Percentiles rank a stretch among this genome's conserved stretches.
These are phyloP conservation scores for Drosophila limbata DNA, from an alignment of 2,888 invertebrate species.

Conservation along the genomic window DNA sequence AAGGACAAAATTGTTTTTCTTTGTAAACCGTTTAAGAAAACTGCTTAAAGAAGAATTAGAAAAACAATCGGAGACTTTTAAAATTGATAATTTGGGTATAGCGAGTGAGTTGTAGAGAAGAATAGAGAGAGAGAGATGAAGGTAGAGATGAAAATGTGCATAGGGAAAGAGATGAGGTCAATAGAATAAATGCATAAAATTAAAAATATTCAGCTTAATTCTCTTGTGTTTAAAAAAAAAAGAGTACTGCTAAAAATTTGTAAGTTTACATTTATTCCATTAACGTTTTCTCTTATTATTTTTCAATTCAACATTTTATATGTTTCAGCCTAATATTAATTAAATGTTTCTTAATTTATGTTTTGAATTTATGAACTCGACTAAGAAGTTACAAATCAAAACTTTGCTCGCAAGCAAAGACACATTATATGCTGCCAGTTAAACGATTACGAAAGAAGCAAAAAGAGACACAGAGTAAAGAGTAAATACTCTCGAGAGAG, in stretches of 20 bases:
- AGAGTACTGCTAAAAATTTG: too few species aligned
- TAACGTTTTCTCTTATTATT: too few species aligned
- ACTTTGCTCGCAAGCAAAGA: not conserved
- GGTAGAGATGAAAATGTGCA: not conserved
- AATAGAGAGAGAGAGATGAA: not conserved
- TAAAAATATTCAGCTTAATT: too few species aligned
- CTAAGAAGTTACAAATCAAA: not conserved
- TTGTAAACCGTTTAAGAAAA: too few species aligned
- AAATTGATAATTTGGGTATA: not conserved
- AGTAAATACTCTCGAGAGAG: slow-evolving; percentile 7
- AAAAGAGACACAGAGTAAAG: not conserved
- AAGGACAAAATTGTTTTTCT: too few species aligned
- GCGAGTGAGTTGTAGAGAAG: not conserved
- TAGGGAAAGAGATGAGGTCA: not conserved
- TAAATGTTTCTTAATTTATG: too few species aligned
- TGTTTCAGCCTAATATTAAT: too few species aligned
- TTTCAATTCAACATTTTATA: too few species aligned
- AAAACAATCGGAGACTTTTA: not conserved
- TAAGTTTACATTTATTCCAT: too few species aligned
- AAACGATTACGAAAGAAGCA: slow-evolving; percentile 8
- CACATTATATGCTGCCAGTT: not conserved
- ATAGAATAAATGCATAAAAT: too few species aligned
- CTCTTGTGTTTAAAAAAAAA: too few species aligned
- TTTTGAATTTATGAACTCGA: too few species aligned
- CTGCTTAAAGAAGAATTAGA: not conserved